Conservation (phyloP, 1,140 invertebrate species). For the Zophobas atratus region DNA sequence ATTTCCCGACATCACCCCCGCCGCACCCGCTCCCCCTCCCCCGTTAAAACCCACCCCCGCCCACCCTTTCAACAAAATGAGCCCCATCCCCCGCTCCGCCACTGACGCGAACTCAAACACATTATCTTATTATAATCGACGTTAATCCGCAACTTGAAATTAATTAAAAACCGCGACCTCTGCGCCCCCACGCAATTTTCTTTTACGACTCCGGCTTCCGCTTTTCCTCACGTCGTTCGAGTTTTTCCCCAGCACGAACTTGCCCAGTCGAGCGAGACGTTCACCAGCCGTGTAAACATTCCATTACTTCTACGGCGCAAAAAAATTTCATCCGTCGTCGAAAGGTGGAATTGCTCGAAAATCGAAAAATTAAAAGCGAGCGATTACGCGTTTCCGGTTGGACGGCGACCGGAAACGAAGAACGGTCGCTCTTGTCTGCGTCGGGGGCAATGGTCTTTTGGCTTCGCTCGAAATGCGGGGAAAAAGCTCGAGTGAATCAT, state of each 20-base stretch:
- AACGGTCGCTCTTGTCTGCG: background rate
- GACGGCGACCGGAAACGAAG: conserved; percentile 7
- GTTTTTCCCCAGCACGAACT: background rate
- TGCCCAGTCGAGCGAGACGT: background rate
- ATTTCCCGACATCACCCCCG: too few species aligned
- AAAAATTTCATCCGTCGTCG: background rate
- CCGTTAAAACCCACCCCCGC: too few species aligned
- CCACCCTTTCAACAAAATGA: too few species aligned
- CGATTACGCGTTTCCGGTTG: background rate
- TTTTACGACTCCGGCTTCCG: background rate
- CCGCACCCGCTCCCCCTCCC: too few species aligned
- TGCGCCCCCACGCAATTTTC: background rate
- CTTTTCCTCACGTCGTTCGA: background rate
- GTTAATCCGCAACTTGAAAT: background rate
- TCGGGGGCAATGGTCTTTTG: background rate
- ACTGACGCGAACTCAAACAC: too few species aligned
- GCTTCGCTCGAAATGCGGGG: background rate
- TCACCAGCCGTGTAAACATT: conserved; percentile 18
- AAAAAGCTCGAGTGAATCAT: conserved; percentile 4
- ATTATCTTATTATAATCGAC: too few species aligned
- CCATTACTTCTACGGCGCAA: conserved; percentile 10
- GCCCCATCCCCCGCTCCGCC: too few species aligned
- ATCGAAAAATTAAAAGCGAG: conserved; percentile 15
- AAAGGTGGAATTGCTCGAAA: conserved; percentile 6
- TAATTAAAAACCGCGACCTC: background rate